These are phyloP conservation scores for Armadillidium nasatum DNA, from an alignment of 1,140 invertebrate genomes.

Conservation along the genomic window DNA sequence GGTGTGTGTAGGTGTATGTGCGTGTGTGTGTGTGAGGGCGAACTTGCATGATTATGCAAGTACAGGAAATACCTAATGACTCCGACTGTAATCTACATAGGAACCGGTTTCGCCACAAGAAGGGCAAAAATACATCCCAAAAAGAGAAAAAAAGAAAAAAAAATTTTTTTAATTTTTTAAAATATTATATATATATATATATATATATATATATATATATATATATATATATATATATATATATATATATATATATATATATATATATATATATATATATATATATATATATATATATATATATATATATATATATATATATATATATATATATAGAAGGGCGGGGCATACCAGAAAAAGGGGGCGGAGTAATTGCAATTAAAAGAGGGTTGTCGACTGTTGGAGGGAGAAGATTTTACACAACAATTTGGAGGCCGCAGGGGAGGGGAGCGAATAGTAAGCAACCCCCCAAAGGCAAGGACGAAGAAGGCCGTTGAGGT, in stretches of 20 bases:
- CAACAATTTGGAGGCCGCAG: no score
- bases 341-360: background rate
- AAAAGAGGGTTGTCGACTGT: background rate
- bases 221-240: no score
- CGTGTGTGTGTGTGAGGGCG: no score
- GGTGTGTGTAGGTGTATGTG: no score
- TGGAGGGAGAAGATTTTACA: background rate
- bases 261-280: no score
- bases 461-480: background rate
- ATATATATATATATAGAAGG: background rate
- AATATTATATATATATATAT: no score
- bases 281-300: no score
- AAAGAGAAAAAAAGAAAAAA: background rate
- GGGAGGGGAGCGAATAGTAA: background rate
- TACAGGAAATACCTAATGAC: conserved; percentile 1
- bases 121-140: background rate
- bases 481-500: conserved; percentile 1
- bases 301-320: no score
- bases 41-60: no score
- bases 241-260: no score
- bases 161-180: no score
- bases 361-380: background rate
- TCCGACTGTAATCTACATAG: background rate
- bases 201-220: no score
- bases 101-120: background rate